Percentiles rank a stretch among this genome's conserved stretches.
phyloP scores from a whole-genome alignment of 2,888 invertebrate species.

The Plebejus argus region DNA sequence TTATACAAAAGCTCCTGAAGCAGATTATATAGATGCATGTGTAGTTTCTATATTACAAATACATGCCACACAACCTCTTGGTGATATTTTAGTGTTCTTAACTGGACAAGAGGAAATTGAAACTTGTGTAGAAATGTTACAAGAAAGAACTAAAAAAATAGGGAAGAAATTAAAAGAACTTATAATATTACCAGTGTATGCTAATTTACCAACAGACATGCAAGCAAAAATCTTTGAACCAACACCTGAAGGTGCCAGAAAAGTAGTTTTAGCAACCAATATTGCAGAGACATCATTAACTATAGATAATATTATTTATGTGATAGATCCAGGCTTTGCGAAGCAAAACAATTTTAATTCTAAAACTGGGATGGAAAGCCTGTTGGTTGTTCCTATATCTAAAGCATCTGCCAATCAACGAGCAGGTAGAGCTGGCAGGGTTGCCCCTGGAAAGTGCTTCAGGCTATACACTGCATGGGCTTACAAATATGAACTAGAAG shows the following conservation, averaged over 20 bases:
- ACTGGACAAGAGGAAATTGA: constrained; percentile 97
- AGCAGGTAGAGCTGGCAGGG: constrained; percentile 96
- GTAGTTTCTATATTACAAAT: constrained; percentile 99
- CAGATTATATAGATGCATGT: constrained; percentile 98
- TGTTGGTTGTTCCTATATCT: constrained; percentile 99
- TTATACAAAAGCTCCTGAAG: constrained; percentile 99
- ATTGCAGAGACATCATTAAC: constrained; percentile 99
- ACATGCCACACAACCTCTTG: constrained; percentile 97
- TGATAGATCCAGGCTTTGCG: constrained; percentile 99
- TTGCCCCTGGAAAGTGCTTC: constrained; percentile 99
- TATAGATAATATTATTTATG: constrained; percentile 99
- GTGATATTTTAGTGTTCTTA: constrained; percentile 97
- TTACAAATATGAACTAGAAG: constrained; percentile 98
- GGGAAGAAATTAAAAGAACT: constrained; percentile 97
- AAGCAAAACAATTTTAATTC: constrained; percentile 99
- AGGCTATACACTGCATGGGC: constrained; percentile 99
- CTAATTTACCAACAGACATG: constrained; percentile 99
- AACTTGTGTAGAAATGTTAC: constrained; percentile 92
- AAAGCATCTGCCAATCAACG: constrained; percentile 99
- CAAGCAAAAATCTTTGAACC: constrained; percentile 99
- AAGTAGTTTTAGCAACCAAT: constrained; percentile 98
- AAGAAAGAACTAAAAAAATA: constrained; percentile 94
- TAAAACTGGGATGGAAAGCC: constrained; percentile 98
- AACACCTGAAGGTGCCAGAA: constrained; percentile 97
- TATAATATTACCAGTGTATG: constrained; percentile 96